phyloP scores from a whole-genome alignment of 2,797 vertebrate species.

The Sebastolobus alascanus region DNA sequence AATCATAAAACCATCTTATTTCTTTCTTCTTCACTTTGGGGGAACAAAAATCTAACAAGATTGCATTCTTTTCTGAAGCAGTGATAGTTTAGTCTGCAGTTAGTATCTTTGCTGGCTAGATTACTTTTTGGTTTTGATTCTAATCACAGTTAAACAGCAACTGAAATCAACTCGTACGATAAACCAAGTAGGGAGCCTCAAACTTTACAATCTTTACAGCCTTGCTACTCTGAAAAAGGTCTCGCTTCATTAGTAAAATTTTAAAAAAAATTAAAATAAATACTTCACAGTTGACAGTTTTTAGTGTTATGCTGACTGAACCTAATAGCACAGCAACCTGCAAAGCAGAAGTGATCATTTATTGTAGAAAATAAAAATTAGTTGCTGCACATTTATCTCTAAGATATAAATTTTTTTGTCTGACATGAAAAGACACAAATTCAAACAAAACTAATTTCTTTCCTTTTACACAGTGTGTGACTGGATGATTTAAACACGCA shows the following conservation, averaged over 20 bases:
- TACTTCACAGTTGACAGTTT: slow-evolving; percentile 56
- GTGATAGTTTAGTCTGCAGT: slow-evolving; percentile 42
- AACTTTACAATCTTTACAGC: neutral
- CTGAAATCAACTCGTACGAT: slow-evolving; percentile 20
- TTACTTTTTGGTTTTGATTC: slow-evolving; percentile 74
- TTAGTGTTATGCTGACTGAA: slow-evolving; percentile 32
- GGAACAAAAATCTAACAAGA: neutral
- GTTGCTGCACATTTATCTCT: slow-evolving; percentile 31
- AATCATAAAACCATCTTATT: slow-evolving; percentile 12
- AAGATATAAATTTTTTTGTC: slow-evolving; percentile 29
- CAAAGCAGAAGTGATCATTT: slow-evolving; percentile 17
- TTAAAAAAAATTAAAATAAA: slow-evolving; percentile 23
- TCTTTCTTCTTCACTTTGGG: neutral
- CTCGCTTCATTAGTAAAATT: slow-evolving; percentile 10
- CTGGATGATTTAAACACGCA: slow-evolving; percentile 33
- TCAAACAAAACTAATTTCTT: slow-evolving; percentile 24
- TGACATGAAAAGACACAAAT: slow-evolving; percentile 22
- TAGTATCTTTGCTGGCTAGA: slow-evolving; percentile 61
- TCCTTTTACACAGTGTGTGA: slow-evolving; percentile 53
- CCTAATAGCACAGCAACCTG: neutral
- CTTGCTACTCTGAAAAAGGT: slow-evolving; percentile 13
- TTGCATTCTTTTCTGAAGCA: slow-evolving; percentile 27
- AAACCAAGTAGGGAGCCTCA: neutral
- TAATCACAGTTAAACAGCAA: slow-evolving; percentile 57
- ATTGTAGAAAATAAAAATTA: slow-evolving; percentile 1